Conservation (phyloP, 92 coral and sea anemone genomes). For the Porites rus region DNA sequence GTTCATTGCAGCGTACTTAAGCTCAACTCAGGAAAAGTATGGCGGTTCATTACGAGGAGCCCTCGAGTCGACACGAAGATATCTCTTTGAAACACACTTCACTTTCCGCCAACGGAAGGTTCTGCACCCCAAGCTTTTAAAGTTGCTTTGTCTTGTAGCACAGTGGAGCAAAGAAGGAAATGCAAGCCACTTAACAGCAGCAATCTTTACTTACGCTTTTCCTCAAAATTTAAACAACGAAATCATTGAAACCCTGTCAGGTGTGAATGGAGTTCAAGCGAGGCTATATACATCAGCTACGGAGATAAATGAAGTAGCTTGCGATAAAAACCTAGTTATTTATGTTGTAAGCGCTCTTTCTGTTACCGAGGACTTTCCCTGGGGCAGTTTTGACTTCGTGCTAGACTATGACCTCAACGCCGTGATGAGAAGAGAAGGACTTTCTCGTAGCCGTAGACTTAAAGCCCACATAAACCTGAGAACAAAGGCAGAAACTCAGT, state of each 20-base stretch:
- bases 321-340: slow-evolving; percentile 11
- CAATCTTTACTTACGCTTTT: slow-evolving; percentile 46
- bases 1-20: slow-evolving; percentile 72
- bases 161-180: slow-evolving; percentile 45
- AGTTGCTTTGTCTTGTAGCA: slow-evolving; percentile 43
- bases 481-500: slow-evolving; percentile 24
- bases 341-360: slow-evolving; percentile 49
- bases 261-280: slow-evolving; percentile 44
- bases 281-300: slow-evolving; percentile 27
- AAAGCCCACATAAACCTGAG: slow-evolving; percentile 51
- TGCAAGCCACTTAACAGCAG: slow-evolving; percentile 24
- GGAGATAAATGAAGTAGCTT: not conserved
- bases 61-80: slow-evolving; percentile 73
- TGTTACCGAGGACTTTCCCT: slow-evolving; percentile 70
- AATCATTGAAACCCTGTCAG: slow-evolving; percentile 51
- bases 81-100: slow-evolving; percentile 77
- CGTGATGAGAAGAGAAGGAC: slow-evolving; percentile 22
- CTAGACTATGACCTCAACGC: slow-evolving; percentile 76
- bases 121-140: slow-evolving; percentile 88
- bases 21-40: slow-evolving; percentile 71
- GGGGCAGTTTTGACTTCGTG: slow-evolving; percentile 76
- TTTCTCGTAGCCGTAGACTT: slow-evolving; percentile 24
- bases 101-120: slow-evolving; percentile 67
- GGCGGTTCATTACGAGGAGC: slow-evolving; percentile 62
- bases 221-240: slow-evolving; percentile 39